phyloP scores from a whole-genome alignment of 2,888 invertebrate genomes.

The Altica lythri region DNA sequence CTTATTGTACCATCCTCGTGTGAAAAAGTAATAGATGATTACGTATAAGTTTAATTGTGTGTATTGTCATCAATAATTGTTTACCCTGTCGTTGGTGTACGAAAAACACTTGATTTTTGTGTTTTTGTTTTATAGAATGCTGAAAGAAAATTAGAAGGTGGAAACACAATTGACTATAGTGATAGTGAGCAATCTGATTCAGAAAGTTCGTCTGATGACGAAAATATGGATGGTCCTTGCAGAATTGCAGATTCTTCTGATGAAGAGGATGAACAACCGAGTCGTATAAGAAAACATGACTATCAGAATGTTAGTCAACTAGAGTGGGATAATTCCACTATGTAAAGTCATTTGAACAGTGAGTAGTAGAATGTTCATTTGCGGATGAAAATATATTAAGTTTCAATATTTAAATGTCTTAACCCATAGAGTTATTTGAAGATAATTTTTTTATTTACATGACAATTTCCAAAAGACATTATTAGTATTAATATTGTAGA shows the following conservation, averaged over 20 bases:
- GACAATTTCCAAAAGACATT: background rate
- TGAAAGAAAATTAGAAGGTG: conserved; percentile 52
- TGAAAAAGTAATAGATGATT: too few relatives aligned
- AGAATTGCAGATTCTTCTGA: conserved; percentile 63
- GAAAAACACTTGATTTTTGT: background rate
- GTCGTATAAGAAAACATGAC: conserved; percentile 59
- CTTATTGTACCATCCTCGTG: too few relatives aligned
- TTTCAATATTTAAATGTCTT: conserved; percentile 1
- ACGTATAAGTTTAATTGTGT: too few relatives aligned
- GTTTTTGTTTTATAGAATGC: conserved; percentile 49
- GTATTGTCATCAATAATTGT: too few relatives aligned
- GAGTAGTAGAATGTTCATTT: conserved; percentile 11
- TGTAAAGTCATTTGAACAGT: conserved; percentile 57
- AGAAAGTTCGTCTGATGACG: conserved; percentile 54
- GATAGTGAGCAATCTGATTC: conserved; percentile 55
- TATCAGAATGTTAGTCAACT: conserved; percentile 77
- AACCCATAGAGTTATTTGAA: background rate
- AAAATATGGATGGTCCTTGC: conserved; percentile 54
- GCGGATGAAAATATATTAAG: conserved; percentile 13
- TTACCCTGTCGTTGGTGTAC: too few relatives aligned
- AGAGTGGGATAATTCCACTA: conserved; percentile 80
- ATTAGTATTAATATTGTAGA: background rate
- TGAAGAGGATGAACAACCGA: conserved; percentile 57
- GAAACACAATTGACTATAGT: conserved; percentile 46
- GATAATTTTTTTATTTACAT: background rate